phyloP scores from a whole-genome alignment of 37 sponge, comb jelly and placozoan genomes.

The Aphrocallistes beatrix region DNA sequence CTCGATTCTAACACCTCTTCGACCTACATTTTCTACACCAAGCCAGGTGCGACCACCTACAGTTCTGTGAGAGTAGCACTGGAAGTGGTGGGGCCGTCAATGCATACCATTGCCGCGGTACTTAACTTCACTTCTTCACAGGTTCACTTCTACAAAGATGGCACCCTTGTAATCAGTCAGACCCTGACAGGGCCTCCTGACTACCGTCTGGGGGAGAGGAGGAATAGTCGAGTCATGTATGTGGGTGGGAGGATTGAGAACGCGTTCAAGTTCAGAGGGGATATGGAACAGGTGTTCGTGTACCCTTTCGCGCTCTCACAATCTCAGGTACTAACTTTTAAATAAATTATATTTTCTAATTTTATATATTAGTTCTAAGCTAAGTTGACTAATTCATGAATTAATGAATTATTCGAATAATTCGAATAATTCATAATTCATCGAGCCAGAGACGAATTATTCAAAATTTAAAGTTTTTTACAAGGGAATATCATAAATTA shows the following conservation, averaged over 20 bases:
- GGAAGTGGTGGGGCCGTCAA: background rate
- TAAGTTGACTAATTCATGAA: too few species aligned
- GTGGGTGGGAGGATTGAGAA: constrained; percentile 1
- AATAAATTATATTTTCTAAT: too few species aligned
- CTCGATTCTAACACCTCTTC: background rate
- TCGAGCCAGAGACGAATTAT: too few species aligned
- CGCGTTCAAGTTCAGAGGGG: background rate
- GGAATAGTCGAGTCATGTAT: background rate
- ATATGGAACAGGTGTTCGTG: background rate
- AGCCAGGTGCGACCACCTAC: background rate
- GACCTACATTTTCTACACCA: background rate
- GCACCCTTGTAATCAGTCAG: background rate
- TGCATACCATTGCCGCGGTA: background rate
- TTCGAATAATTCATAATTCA: too few species aligned
- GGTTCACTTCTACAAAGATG: background rate
- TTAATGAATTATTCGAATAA: too few species aligned
- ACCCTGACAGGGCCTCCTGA: background rate
- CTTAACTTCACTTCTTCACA: background rate
- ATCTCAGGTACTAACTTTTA: background rate
- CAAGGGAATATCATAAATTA: too few species aligned
- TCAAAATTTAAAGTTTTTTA: too few species aligned
- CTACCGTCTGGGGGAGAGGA: background rate
- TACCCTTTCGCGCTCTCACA: background rate
- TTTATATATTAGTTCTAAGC: too few species aligned
- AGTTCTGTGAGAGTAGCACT: background rate